A percentile compares a stretch with the other conserved stretches of the same genome.
Evolutionary conservation across 2,113 vertebrate species (phyloP).

Genomic region (Zosterops hypoxanthus): DNA sequence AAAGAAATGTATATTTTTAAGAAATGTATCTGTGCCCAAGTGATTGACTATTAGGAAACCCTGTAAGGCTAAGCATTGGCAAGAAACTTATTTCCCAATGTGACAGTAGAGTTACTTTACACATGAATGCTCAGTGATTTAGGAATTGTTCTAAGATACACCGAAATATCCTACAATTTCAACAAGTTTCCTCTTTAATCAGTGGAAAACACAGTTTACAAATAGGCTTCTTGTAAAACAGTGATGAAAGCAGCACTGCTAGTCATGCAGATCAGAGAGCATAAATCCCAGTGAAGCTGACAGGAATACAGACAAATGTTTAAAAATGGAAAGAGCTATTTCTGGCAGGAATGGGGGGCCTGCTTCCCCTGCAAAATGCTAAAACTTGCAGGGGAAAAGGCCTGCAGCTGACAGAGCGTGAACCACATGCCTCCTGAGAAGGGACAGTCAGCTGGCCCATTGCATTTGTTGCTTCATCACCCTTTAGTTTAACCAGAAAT

Average conservation of each 20-base stretch:
- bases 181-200: not conserved
- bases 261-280: not conserved
- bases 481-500: not conserved
- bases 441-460: fast-evolving
- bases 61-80: not conserved
- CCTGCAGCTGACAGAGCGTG: not conserved
- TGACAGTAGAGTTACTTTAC: not conserved
- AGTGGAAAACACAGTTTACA: not conserved
- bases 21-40: not conserved
- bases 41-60: not conserved
- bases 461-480: not conserved
- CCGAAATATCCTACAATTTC: not conserved
- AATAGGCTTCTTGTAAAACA: not conserved
- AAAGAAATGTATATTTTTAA: not conserved
- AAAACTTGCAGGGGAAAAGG: not conserved
- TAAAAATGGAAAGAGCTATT: not conserved
- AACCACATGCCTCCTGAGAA: not conserved
- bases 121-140: not conserved
- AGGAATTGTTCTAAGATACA: not conserved
- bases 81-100: not conserved
- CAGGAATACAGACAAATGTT: not conserved
- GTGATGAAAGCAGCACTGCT: not conserved
- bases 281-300: not conserved
- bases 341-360: not conserved
- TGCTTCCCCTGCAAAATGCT: not conserved